These are phyloP conservation scores for Arbacia lixula DNA, from an alignment of 53 echinoderm and acorn worm species.

Conservation along the genomic window DNA sequence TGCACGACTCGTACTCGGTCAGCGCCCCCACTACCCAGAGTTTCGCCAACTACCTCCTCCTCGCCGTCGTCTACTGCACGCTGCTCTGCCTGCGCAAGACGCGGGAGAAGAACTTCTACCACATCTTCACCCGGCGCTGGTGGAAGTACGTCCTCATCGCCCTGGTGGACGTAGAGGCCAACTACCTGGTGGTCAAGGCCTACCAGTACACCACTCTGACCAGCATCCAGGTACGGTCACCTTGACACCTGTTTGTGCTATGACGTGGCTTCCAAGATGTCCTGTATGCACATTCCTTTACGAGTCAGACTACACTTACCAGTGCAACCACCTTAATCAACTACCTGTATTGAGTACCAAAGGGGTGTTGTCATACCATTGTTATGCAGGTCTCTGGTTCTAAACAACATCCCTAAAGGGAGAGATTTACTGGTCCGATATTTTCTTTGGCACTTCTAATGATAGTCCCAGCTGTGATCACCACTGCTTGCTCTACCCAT, in stretches of 20 bases:
- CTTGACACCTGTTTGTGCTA: background rate
- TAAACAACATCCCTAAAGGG: no score
- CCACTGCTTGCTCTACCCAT: no score
- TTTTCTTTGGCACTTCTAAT: no score
- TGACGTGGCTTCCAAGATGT: background rate
- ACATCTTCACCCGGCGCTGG: conserved; percentile 74
- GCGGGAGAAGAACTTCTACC: conserved; percentile 79
- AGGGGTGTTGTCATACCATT: no score
- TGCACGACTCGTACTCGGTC: conserved; percentile 64
- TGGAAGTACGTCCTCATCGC: conserved; percentile 94
- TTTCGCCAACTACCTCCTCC: conserved; percentile 91
- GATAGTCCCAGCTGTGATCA: no score
- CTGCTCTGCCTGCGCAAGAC: conserved; percentile 66
- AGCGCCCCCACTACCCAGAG: conserved; percentile 89
- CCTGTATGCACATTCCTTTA: no score
- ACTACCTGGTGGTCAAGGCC: conserved; percentile 95
- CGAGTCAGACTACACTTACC: no score
- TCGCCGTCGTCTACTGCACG: conserved; percentile 81
- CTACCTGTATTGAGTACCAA: no score
- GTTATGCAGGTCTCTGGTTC: no score
- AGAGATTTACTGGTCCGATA: no score
- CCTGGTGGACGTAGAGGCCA: conserved; percentile 89
- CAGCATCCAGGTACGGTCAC: conserved; percentile 79
- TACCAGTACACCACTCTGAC: conserved; percentile 94
- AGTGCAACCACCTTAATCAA: no score